These are phyloP conservation scores for Clytia hemisphaerica DNA, from an alignment of 30 jellyfish, hydroid and myxozoan species.

Conservation along the genomic window DNA sequence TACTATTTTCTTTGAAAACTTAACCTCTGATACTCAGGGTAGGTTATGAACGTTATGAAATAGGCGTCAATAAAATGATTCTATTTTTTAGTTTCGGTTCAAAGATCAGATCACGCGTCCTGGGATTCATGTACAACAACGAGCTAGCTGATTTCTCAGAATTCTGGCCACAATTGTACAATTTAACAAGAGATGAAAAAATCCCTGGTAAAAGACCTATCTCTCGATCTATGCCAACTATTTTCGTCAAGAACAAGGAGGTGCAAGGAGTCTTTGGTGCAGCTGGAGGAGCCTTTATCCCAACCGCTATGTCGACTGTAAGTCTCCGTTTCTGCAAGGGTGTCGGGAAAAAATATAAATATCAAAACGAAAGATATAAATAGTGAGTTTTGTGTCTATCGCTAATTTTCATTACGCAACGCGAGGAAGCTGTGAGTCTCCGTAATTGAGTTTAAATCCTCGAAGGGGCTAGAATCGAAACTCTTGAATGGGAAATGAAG, in stretches of 20 bases:
- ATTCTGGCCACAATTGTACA: constrained; percentile 97
- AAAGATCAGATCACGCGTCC: constrained; percentile 83
- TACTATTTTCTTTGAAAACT: too few species aligned
- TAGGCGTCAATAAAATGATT: not conserved
- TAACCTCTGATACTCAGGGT: too few species aligned
- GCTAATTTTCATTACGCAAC: too few species aligned
- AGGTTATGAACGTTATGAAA: not conserved
- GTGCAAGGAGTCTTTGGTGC: constrained; percentile 97
- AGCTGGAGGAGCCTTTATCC: constrained; percentile 98
- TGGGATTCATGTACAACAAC: constrained; percentile 94
- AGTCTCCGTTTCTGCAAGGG: not conserved
- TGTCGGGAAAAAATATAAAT: too few species aligned
- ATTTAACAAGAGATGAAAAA: constrained; percentile 77
- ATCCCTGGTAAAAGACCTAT: constrained; percentile 92
- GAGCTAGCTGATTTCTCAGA: constrained; percentile 96
- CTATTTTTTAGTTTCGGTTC: constrained; percentile 87
- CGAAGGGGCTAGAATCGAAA: too few species aligned
- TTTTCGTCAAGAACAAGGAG: constrained; percentile 46
- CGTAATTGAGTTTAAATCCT: too few species aligned
- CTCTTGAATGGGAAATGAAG: too few species aligned
- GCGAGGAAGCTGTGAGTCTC: too few species aligned
- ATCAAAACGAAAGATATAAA: too few species aligned
- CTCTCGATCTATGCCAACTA: constrained; percentile 90
- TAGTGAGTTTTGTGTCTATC: too few species aligned
- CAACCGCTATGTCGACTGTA: constrained; percentile 84